phyloP scores from a whole-genome alignment of 2,797 vertebrate genomes.

The Sus cebifrons region DNA sequence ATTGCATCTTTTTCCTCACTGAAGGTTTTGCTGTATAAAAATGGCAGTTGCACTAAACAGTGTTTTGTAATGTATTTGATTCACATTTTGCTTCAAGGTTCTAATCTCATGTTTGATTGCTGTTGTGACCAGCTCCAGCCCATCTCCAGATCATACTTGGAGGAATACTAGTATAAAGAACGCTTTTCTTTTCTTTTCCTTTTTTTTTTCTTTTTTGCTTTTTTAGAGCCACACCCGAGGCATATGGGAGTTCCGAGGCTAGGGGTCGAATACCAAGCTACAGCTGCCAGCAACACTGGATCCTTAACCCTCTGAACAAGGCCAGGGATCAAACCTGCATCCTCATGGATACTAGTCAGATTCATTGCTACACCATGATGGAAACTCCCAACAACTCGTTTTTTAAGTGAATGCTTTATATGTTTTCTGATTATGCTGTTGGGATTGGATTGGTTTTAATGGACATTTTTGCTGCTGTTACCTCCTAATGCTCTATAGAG shows the following conservation, averaged over 20 bases:
- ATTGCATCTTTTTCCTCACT: neutral
- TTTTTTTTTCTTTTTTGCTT: too few species aligned
- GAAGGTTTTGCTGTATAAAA: slow-evolving; percentile 50
- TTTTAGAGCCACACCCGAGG: too few species aligned
- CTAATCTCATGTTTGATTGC: neutral
- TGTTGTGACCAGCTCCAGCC: neutral
- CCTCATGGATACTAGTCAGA: too few species aligned
- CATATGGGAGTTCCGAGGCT: too few species aligned
- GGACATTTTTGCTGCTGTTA: neutral
- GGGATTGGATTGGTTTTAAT: slow-evolving; percentile 15
- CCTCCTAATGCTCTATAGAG: neutral
- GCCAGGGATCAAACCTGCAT: too few species aligned
- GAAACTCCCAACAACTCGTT: neutral
- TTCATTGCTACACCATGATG: too few species aligned
- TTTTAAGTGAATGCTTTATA: neutral
- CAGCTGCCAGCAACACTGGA: too few species aligned
- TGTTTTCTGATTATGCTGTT: slow-evolving; percentile 32
- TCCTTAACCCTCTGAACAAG: too few species aligned
- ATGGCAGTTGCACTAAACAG: neutral
- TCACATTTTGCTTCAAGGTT: neutral
- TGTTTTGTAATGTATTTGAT: neutral
- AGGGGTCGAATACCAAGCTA: too few species aligned
- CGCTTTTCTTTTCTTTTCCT: neutral
- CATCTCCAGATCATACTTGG: neutral
- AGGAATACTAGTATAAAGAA: neutral